A percentile compares a stretch with the other conserved stretches of the same genome.
These are phyloP conservation scores for Notiomystis cincta DNA, from an alignment of 2,113 vertebrate species.

Conservation along the genomic window DNA sequence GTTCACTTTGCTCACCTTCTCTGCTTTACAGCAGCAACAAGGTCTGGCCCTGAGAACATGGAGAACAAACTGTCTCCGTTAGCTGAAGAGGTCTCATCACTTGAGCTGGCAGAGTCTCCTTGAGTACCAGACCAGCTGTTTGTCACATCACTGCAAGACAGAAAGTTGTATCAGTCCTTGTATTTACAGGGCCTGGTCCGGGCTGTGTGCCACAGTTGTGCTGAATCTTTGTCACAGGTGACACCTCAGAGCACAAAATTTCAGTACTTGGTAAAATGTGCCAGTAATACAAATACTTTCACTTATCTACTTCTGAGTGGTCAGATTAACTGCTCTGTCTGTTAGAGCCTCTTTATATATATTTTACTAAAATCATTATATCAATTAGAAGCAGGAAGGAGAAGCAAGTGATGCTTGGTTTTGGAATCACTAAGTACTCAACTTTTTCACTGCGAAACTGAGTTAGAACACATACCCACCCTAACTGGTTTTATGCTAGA, in stretches of 20 bases:
- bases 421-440: background rate
- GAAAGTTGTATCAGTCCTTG: background rate
- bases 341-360: background rate
- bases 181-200: background rate
- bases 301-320: background rate
- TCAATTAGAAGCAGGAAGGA: background rate
- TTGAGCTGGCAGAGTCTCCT: constrained; percentile 95
- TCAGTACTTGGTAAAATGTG: background rate
- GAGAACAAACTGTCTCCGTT: constrained; percentile 98
- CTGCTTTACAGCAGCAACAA: constrained; percentile 96
- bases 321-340: background rate
- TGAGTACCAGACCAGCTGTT: constrained; percentile 94
- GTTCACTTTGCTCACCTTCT: constrained; percentile 79
- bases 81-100: constrained; percentile 94
- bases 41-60: constrained; percentile 99
- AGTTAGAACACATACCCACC: background rate
- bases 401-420: background rate
- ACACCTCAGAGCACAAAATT: background rate
- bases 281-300: background rate
- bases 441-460: background rate
- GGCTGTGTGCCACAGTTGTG: background rate
- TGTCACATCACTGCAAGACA: constrained; percentile 83
- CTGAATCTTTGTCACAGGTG: background rate
- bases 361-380: background rate
- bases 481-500: background rate